Base-by-base conservation (phyloP, 1,140 invertebrate genomes). In the Drosophila oshimai region DNA sequence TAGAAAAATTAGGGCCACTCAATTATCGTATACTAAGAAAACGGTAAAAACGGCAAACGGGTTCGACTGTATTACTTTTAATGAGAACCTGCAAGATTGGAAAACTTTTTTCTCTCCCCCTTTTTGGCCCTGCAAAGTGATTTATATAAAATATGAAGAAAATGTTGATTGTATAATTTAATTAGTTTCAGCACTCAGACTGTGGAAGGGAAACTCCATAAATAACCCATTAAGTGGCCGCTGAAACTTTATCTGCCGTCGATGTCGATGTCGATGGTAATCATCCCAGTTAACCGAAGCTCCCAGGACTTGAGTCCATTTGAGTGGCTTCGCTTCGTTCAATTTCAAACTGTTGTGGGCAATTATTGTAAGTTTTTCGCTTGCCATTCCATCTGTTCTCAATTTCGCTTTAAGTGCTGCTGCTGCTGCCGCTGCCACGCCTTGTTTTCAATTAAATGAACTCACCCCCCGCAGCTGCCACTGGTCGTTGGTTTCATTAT, bases 381-480 rank as follows among this genome's bases (percentile, higher is more conserved):
- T 77, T 33, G 29, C 24, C 51, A 31, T 44, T 86, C 79, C 80
- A 83, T 86, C 80, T 79, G 79, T 78, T 83, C 76, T 79, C 70
- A 68, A 78, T 83, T 83, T 86, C 70, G 62, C 58, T 83, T 83
- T 71, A 83, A 83, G 80, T 83, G 79, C 74, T 42, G 37, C 36
- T 39, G 22, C 45, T 12, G 28, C 29, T 9, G 53, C 20, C 6
- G 6, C 28, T 13, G 74, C 79, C 65, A 42, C 51, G 74, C 79
- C 74, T 74, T 78, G 74, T 83, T 86, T 83, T 83, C 79, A 83
- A 83, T 83, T 83, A 86, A 83, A 86, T 79, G 79, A 83, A 79
- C 80, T 86, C 79, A 79, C 80, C 74, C 68, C 68, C 46, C 36
- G 13, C 33, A 34, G 41, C 13, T 17, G 29, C 2, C 24, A 29